These are phyloP conservation scores for Cerastoderma edule DNA, from an alignment of 2,888 invertebrate species.

Conservation along the genomic window DNA sequence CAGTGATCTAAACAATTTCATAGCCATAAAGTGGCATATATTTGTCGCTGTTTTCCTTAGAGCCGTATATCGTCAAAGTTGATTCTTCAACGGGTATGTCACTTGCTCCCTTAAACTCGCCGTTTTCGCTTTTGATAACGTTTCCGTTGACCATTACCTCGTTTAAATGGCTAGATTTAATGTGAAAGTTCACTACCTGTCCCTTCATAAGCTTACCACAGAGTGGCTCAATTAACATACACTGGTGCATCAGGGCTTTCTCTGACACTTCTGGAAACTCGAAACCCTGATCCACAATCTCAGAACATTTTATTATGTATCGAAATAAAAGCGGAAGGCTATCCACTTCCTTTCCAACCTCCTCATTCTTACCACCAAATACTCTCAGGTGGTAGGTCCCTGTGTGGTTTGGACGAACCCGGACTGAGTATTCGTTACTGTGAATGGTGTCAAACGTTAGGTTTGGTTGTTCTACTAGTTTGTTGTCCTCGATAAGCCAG, in stretches of 20 bases:
- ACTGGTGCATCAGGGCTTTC: constrained; percentile 11
- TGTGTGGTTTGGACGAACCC: constrained; percentile 27
- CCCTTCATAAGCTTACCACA: constrained; percentile 25
- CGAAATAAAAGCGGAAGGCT: constrained; percentile 28
- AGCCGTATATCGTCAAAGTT: constrained; percentile 28
- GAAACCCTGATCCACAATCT: constrained; percentile 22
- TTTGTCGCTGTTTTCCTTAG: constrained; percentile 18
- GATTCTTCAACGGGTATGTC: constrained; percentile 20
- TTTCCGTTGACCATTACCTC: constrained; percentile 25
- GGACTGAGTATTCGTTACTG: constrained; percentile 16
- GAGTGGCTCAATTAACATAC: constrained; percentile 33
- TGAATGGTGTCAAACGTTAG: constrained; percentile 23
- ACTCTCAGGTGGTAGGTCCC: constrained; percentile 37
- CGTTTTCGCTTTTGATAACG: constrained; percentile 18
- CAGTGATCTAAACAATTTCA: constrained; percentile 20
- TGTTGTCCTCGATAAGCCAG: constrained; percentile 7
- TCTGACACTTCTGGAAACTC: constrained; percentile 35
- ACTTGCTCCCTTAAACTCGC: constrained; percentile 27
- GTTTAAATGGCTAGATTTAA: constrained; percentile 31
- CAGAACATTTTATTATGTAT: constrained; percentile 35
- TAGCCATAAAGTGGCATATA: constrained; percentile 23
- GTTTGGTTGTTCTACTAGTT: constrained; percentile 7
- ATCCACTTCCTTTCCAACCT: constrained; percentile 1
- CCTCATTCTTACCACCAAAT: constrained; percentile 28
- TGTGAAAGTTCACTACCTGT: constrained; percentile 26